Conservation (phyloP, 2,888 invertebrate species). For the Poecilus cupreus region DNA sequence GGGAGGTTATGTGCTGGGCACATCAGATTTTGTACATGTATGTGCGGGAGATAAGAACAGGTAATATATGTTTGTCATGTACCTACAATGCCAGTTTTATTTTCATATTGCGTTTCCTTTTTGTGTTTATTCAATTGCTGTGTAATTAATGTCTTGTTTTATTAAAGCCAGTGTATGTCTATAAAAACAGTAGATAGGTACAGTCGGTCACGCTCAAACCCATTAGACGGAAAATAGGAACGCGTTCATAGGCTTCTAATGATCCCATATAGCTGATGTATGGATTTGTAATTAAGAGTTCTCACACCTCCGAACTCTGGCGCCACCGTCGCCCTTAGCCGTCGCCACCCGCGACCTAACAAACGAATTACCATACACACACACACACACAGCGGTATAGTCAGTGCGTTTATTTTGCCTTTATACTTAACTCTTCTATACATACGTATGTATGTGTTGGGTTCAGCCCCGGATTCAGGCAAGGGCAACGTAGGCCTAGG, state of each 20-base stretch:
- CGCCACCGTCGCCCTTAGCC: constrained; percentile 17
- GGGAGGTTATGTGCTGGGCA: too few relatives aligned
- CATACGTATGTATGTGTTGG: not conserved
- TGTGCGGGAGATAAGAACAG: too few relatives aligned
- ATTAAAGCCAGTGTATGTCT: not conserved
- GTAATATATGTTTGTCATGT: too few relatives aligned
- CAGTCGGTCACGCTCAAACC: not conserved
- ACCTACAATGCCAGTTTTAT: too few relatives aligned
- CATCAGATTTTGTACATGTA: too few relatives aligned
- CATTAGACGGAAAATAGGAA: not conserved
- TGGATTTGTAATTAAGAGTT: constrained; percentile 36
- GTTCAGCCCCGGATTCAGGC: too few relatives aligned
- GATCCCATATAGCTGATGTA: constrained; percentile 26
- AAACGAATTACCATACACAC: constrained; percentile 27
- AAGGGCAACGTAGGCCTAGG: too few relatives aligned
- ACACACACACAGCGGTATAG: not conserved
- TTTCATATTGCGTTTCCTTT: too few relatives aligned
- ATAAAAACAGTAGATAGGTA: not conserved
- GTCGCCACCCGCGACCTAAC: not conserved
- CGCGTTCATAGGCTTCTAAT: constrained; percentile 25
- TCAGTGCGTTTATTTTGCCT: not conserved
- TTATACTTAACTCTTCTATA: not conserved
- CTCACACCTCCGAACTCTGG: constrained; percentile 18
- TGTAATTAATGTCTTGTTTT: not conserved
- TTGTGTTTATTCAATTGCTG: not conserved